A percentile compares a stretch with the other conserved stretches of the same genome.
Evolutionary conservation across 2,888 invertebrate genomes (phyloP).

Genomic region (Calameuta idolon): DNA sequence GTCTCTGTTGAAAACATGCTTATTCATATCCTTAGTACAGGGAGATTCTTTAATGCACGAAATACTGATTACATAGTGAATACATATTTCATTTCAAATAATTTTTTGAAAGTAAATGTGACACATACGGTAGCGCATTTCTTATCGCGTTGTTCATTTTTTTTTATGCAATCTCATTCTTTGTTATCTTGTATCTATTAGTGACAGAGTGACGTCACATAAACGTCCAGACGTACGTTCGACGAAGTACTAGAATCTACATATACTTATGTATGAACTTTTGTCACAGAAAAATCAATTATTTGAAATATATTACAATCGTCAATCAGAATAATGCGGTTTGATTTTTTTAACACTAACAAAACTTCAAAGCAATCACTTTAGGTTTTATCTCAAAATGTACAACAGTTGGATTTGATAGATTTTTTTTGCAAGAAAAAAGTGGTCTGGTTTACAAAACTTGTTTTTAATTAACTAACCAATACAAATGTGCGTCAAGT

Average conservation of each 20-base stretch:
- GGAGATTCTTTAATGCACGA: background rate
- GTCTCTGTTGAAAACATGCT: background rate
- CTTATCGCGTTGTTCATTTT: background rate
- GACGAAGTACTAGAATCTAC: background rate
- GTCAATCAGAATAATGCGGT: background rate
- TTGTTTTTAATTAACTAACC: background rate
- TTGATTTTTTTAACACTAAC: background rate
- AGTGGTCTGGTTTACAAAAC: background rate
- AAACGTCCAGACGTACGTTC: background rate
- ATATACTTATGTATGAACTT: background rate
- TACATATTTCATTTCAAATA: background rate
- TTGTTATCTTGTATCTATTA: background rate
- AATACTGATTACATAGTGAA: background rate
- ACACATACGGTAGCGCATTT: background rate
- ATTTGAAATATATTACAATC: background rate
- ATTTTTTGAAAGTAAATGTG: background rate
- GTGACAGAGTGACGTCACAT: background rate
- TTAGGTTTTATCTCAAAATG: background rate
- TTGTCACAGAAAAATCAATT: background rate
- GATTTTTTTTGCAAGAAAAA: background rate
- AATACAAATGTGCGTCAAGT: background rate
- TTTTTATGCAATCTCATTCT: background rate
- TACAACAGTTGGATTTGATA: background rate
- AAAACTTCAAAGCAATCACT: background rate
- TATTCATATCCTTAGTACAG: background rate